Evolutionary conservation across 2,888 invertebrate genomes (phyloP).

Genomic region (Apamea monoglypha): DNA sequence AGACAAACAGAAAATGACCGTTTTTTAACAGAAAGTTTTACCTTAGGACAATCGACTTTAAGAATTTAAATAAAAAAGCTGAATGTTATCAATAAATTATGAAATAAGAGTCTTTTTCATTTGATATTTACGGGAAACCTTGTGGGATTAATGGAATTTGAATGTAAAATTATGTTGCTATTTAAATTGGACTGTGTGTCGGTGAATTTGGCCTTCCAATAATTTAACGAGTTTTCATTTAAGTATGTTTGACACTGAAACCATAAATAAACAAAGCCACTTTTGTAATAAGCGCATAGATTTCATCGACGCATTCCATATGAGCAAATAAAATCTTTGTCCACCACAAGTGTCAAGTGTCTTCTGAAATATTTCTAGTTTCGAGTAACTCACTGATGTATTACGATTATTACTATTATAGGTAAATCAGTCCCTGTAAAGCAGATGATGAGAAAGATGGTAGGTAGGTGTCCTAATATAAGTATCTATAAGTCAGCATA

Average conservation of each 20-base stretch:
- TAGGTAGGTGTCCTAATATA: neutral
- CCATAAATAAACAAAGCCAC: neutral
- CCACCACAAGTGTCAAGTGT: neutral
- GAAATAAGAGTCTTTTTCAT: neutral
- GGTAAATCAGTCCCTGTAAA: neutral
- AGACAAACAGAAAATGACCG: conserved; percentile 93
- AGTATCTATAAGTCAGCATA: too few species aligned
- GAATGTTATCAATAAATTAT: conserved; percentile 51
- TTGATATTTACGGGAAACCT: neutral
- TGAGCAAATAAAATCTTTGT: neutral
- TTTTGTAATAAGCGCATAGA: neutral
- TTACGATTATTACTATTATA: neutral
- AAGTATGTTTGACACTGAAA: neutral
- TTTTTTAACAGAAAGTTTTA: conserved; percentile 90
- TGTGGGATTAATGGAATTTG: neutral
- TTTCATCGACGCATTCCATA: neutral
- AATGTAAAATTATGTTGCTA: neutral
- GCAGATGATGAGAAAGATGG: neutral
- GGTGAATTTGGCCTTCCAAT: neutral
- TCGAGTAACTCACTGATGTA: neutral
- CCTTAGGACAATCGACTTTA: conserved; percentile 2
- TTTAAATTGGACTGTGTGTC: neutral
- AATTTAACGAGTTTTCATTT: neutral
- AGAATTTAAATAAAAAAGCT: conserved; percentile 36
- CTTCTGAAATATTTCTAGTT: conserved; percentile 6